Conservation (phyloP, 2,113 vertebrate species). For the Pampusana beccarii region DNA sequence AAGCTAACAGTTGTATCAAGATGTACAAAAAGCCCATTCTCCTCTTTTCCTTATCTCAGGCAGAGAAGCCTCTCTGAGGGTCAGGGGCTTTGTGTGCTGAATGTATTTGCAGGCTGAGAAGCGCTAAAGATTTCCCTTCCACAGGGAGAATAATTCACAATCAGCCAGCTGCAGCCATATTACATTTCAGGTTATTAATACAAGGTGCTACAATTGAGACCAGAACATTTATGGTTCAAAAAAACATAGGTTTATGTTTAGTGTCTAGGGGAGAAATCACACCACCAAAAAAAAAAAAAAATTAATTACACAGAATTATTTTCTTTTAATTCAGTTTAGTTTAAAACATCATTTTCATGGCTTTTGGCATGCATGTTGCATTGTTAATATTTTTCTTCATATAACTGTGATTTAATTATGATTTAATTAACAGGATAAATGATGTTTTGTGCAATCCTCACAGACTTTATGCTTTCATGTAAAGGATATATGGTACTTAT, state of each 20-base stretch:
- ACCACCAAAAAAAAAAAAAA: not conserved
- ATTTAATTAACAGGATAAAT: not conserved
- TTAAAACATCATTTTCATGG: not conserved
- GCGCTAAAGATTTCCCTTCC: not conserved
- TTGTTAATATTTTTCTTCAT: not conserved
- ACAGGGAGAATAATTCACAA: not conserved
- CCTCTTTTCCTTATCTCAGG: not conserved
- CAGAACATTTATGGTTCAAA: not conserved
- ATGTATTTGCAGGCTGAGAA: not conserved
- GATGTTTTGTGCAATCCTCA: not conserved
- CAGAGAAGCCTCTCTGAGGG: not conserved
- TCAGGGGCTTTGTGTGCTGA: not conserved
- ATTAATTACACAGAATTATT: not conserved
- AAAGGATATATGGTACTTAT: not conserved
- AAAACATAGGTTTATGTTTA: accelerated
- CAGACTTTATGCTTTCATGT: not conserved
- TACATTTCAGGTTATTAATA: not conserved
- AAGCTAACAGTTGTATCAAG: not conserved
- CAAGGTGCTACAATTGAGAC: not conserved
- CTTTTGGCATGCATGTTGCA: not conserved
- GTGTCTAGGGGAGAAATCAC: not conserved
- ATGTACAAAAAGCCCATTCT: not conserved
- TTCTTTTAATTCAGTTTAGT: not conserved
- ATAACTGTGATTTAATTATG: not conserved
- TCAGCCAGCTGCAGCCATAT: not conserved